Base-by-base conservation (phyloP, 2,888 invertebrate genomes). In the Pimpla rufipes region DNA sequence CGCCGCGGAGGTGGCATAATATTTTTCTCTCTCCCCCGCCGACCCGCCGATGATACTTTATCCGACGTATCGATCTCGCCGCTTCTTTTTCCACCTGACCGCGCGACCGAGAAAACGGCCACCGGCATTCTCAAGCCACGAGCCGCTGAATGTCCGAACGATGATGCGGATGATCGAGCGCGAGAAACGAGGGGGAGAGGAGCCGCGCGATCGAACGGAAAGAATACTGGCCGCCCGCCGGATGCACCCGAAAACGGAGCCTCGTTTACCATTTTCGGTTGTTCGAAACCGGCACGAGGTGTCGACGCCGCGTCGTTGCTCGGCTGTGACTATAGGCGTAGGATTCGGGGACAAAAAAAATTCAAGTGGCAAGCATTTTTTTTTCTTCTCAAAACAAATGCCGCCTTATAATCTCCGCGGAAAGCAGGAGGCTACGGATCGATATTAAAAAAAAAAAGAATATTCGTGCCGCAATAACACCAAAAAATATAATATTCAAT, bases 1-100 rank as follows among this genome's bases (percentile, higher is more conserved):
- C 57, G 29, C n/a, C 8, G 16, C n/a, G 16, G n/a, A 2, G 59
- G 16, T n/a, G 35, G 8, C 23, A 62, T 62, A 37, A 2, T 35
- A 0, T 62, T 37, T 62, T 16, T 18, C 10, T 59, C 37, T 50
- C 23, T 59, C 13, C 35, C 11, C 16, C 29, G n/a, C 1, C 73
- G 47, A 11, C 29, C 13, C 42, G 18, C 8, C 62, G 45, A 16
- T 42, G 52, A 55, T 11, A 45, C 29, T 76, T 66, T 37, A 55
- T 47, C 73, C 42, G 52, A 29, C 40, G n/a, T 45, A 66, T 76
- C 75, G 66, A 74, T 74, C 50, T 37, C 62, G n/a, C 74, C 23
- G 23, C 10, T 59, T 70, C 42, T 70, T 11, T 50, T 35, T 23
- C 47, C 40, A 5, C 10, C 13, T 55, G 37, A 55, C 37, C 35